Evolutionary conservation across 2,113 vertebrate genomes (phyloP).

Genomic region (Poeciliopsis prolifica): DNA sequence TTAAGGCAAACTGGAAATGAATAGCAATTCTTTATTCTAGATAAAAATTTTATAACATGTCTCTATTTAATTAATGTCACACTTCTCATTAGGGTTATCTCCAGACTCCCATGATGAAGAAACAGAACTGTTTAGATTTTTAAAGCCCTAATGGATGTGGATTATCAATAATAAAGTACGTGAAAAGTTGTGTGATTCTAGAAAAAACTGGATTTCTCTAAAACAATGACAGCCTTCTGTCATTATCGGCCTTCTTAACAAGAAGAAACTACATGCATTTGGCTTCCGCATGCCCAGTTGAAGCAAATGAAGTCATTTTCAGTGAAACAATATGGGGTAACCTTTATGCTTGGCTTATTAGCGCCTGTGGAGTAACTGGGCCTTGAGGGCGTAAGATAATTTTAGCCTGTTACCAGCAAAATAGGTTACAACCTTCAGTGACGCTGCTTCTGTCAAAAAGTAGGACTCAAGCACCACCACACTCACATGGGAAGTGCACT

Average conservation of each 20-base stretch:
- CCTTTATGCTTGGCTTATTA: conserved; percentile 69
- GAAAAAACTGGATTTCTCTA: not conserved
- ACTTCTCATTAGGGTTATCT: not conserved
- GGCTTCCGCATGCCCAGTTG: not conserved
- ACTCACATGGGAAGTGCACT: not conserved
- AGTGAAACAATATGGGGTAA: conserved; percentile 48
- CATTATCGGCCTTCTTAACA: not conserved
- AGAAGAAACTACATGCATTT: not conserved
- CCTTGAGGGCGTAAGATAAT: conserved; percentile 65
- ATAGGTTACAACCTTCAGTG: conserved; percentile 68
- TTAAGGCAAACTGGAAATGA: not conserved
- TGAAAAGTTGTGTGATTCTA: not conserved
- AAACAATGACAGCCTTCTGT: not conserved
- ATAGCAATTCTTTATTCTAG: not conserved
- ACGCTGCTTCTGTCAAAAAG: conserved; percentile 50
- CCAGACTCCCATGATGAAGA: not conserved
- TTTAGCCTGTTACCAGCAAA: conserved; percentile 69
- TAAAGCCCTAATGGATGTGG: not conserved
- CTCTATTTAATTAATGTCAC: no score
- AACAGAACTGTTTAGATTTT: not conserved
- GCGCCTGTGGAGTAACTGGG: conserved; percentile 46
- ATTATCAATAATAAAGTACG: not conserved
- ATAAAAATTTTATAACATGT: not conserved
- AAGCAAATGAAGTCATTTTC: conserved; percentile 33
- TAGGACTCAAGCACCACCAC: conserved; percentile 49